phyloP scores from a whole-genome alignment of 1,140 invertebrate species.

The Neocloeon triangulifer region DNA sequence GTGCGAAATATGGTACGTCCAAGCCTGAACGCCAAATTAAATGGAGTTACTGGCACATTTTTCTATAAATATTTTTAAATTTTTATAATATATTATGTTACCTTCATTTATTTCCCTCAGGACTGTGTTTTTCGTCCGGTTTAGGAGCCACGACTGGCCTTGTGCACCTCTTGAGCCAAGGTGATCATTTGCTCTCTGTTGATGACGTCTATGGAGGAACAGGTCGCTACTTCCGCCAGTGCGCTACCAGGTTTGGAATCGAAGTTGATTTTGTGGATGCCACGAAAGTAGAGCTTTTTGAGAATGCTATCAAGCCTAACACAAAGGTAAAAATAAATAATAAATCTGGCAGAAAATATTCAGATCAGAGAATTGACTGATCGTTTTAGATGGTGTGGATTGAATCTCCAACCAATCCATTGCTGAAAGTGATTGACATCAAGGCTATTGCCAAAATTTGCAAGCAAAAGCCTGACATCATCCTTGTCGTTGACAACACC shows the following conservation, averaged over 20 bases:
- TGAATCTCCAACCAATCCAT: constrained; percentile 95
- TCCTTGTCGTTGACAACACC: constrained; percentile 91
- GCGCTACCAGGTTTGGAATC: constrained; percentile 42
- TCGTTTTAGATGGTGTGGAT: constrained; percentile 73
- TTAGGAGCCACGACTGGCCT: constrained; percentile 63
- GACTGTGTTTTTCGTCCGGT: constrained; percentile 71
- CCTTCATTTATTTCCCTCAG: constrained; percentile 11
- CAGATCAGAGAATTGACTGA: background rate
- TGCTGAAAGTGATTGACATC: constrained; percentile 81
- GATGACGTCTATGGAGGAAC: constrained; percentile 96
- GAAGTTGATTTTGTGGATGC: constrained; percentile 62
- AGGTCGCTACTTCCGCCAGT: constrained; percentile 34
- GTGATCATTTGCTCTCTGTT: constrained; percentile 78
- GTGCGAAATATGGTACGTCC: constrained; percentile 51
- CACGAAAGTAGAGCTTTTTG: constrained; percentile 38
- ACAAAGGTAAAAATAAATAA: constrained; percentile 43
- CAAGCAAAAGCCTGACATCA: constrained; percentile 34
- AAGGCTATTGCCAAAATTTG: constrained; percentile 40
- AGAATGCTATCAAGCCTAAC: constrained; percentile 47
- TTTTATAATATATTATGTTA: constrained; percentile 1
- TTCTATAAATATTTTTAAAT: constrained; percentile 2
- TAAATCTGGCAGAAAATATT: background rate
- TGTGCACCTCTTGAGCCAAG: constrained; percentile 45
- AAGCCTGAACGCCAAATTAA: too few relatives aligned
- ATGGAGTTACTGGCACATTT: background rate